Evolutionary conservation across 2,888 invertebrate genomes (phyloP).

Genomic region (Margaritifera margaritifera): DNA sequence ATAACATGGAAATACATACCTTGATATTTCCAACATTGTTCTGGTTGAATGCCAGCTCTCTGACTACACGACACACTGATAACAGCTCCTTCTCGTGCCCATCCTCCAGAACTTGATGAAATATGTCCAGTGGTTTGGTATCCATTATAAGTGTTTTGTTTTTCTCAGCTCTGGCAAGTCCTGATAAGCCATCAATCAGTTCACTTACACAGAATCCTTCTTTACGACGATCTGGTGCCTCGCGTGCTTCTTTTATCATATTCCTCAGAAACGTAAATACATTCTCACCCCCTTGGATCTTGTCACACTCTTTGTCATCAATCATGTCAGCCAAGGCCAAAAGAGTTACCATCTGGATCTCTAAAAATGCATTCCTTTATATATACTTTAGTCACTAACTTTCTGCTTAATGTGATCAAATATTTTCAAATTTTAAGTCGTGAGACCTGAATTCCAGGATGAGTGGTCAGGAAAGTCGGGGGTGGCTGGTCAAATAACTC

Average conservation of each 20-base stretch:
- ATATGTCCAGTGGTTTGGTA: constrained; percentile 32
- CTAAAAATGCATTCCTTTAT: constrained; percentile 27
- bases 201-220: constrained; percentile 55
- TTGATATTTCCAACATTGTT: constrained; percentile 45
- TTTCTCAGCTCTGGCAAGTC: constrained; percentile 53
- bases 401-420: too few species aligned
- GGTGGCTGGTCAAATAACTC: too few species aligned
- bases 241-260: constrained; percentile 34
- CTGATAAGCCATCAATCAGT: constrained; percentile 51
- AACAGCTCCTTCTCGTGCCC: constrained; percentile 36
- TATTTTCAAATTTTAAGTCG: too few species aligned
- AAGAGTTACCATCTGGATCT: constrained; percentile 51
- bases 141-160: constrained; percentile 52
- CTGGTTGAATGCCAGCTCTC: constrained; percentile 53
- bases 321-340: constrained; percentile 55
- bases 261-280: constrained; percentile 50
- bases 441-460: not conserved
- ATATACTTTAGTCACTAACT: not conserved
- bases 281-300: constrained; percentile 43
- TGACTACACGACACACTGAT: constrained; percentile 42
- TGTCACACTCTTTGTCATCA: constrained; percentile 55
- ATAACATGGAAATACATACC: constrained; percentile 28
- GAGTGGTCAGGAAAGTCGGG: too few species aligned
- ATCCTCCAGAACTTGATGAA: constrained; percentile 31
- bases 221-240: constrained; percentile 31